These are phyloP conservation scores for Cyrtorhinus lividipennis DNA, from an alignment of 1,140 invertebrate species.

Conservation along the genomic window DNA sequence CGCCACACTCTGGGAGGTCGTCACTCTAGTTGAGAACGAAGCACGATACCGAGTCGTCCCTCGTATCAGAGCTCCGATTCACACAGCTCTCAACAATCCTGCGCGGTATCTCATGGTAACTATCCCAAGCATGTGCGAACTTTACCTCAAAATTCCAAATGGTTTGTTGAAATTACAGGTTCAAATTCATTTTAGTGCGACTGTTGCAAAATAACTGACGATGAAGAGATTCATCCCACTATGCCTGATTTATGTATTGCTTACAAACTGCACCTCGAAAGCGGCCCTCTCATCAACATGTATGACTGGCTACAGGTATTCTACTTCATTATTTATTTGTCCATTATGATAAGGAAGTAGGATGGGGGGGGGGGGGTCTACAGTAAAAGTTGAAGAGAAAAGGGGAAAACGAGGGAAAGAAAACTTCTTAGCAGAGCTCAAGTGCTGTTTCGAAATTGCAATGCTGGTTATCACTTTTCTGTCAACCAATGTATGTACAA, in stretches of 20 bases:
- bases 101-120: conserved; percentile 57
- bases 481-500: too few species aligned
- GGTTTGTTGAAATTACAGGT: conserved; percentile 17
- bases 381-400: too few species aligned
- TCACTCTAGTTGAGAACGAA: conserved; percentile 50
- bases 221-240: conserved; percentile 41
- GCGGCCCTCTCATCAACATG: conserved; percentile 76
- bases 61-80: conserved; percentile 59
- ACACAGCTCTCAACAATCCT: conserved; percentile 65
- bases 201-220: conserved; percentile 50
- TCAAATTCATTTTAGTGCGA: conserved; percentile 42
- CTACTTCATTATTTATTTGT: not conserved
- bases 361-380: too few species aligned
- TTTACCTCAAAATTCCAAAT: not conserved
- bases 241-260: conserved; percentile 74
- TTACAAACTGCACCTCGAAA: conserved; percentile 82
- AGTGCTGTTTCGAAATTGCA: too few species aligned
- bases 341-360: too few species aligned
- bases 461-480: too few species aligned
- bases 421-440: too few species aligned
- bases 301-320: conserved; percentile 75
- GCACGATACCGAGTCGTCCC: conserved; percentile 62
- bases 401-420: too few species aligned
- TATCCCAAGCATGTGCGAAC: conserved; percentile 16
- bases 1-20: conserved; percentile 49